These are phyloP conservation scores for Prunella strophiata DNA, from an alignment of 2,797 vertebrate species.

Conservation along the genomic window DNA sequence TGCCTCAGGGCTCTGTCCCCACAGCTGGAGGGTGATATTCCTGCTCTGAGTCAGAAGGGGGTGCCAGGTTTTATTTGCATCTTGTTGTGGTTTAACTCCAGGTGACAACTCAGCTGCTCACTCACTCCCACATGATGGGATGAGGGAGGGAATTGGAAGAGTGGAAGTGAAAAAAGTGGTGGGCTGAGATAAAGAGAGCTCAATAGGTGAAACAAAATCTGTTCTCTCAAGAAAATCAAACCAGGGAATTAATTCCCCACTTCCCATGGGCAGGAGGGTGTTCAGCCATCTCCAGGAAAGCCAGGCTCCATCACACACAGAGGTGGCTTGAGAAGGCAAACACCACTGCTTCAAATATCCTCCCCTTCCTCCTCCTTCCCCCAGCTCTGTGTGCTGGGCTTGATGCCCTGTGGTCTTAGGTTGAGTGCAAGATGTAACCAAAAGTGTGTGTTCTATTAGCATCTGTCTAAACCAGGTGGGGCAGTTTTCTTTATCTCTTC, in stretches of 20 bases:
- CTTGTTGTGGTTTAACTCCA: not conserved
- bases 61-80: not conserved
- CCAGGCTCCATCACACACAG: not conserved
- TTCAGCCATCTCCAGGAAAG: not conserved
- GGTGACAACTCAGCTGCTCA: not conserved
- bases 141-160: not conserved
- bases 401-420: fast-evolving
- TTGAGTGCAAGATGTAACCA: not conserved
- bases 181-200: not conserved
- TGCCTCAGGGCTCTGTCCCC: not conserved
- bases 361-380: too few species aligned
- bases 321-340: not conserved
- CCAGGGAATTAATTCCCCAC: not conserved
- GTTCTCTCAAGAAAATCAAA: not conserved
- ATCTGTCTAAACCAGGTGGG: not conserved
- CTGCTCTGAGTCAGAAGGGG: not conserved
- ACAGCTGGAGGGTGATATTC: fast-evolving
- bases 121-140: fast-evolving
- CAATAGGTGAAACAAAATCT: not conserved
- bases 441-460: too few species aligned
- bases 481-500: not conserved
- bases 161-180: not conserved
- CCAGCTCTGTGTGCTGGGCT: not conserved
- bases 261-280: not conserved
- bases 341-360: not conserved